Conservation (phyloP, 2,113 vertebrate species). For the Engraulis encrasicolus region DNA sequence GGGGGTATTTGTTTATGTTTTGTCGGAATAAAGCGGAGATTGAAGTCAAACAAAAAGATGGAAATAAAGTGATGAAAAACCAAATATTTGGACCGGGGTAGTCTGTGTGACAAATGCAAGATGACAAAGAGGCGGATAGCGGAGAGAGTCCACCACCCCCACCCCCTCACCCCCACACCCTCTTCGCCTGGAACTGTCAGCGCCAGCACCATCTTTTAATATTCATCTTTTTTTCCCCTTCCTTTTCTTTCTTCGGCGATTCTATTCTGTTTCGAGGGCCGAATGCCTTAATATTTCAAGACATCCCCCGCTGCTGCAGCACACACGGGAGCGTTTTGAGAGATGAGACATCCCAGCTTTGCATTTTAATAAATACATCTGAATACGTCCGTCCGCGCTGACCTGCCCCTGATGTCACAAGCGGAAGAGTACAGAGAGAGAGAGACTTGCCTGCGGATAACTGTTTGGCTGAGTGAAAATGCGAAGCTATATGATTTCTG, state of each 20-base stretch:
- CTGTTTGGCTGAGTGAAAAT: neutral
- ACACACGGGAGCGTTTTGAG: neutral
- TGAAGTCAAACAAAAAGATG: neutral
- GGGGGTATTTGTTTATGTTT: neutral
- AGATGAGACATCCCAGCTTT: neutral
- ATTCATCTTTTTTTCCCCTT: neutral
- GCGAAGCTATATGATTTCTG: neutral
- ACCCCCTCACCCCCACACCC: neutral
- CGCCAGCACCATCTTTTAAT: neutral
- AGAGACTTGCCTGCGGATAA: neutral
- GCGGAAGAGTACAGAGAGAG: neutral
- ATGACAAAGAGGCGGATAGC: neutral
- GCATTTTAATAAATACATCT: slow-evolving; percentile 12
- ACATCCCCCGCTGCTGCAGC: neutral
- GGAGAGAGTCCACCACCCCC: neutral
- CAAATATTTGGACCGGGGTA: neutral
- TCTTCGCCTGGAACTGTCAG: neutral
- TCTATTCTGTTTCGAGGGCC: neutral
- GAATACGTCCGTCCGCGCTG: neutral
- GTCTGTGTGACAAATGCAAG: neutral
- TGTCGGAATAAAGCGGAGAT: neutral
- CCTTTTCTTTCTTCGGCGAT: neutral
- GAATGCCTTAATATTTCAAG: slow-evolving; percentile 11
- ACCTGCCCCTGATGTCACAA: neutral
- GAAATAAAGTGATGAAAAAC: neutral